phyloP scores from a whole-genome alignment of 2,888 invertebrate species.

The Lamellibrachia satsuma region DNA sequence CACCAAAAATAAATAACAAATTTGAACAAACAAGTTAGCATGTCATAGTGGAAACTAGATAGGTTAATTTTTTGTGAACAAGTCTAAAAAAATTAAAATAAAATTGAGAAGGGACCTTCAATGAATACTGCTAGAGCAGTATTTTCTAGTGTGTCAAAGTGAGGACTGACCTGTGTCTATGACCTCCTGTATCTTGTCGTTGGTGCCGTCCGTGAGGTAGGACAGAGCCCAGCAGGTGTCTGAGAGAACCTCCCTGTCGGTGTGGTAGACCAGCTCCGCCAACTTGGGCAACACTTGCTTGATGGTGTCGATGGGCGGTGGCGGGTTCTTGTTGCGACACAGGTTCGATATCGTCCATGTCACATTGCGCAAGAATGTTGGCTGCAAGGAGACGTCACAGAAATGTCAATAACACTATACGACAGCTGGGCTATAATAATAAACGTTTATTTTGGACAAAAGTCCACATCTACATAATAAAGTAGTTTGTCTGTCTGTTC shows the following conservation, averaged over 20 bases:
- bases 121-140: not conserved
- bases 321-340: slow-evolving; percentile 92
- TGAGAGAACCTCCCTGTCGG: slow-evolving; percentile 78
- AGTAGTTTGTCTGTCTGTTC: no score
- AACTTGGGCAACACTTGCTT: slow-evolving; percentile 80
- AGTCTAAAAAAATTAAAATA: no score
- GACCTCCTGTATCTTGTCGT: slow-evolving; percentile 83
- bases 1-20: no score
- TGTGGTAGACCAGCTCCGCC: slow-evolving; percentile 76
- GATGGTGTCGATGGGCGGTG: slow-evolving; percentile 82
- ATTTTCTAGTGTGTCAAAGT: not conserved
- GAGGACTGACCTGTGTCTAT: slow-evolving; percentile 54
- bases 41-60: no score
- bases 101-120: not conserved
- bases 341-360: slow-evolving; percentile 94
- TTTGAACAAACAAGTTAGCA: no score
- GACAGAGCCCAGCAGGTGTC: slow-evolving; percentile 96
- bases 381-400: slow-evolving; percentile 41
- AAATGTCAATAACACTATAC: not conserved
- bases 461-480: not conserved
- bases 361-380: slow-evolving; percentile 79
- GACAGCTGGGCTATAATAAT: not conserved
- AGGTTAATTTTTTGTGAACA: no score
- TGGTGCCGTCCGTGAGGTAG: slow-evolving; percentile 90
- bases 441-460: not conserved